Percentiles rank a stretch among this genome's conserved stretches.
phyloP scores from a whole-genome alignment of 2,797 vertebrate genomes.

The Acrossocheilus fasciatus region DNA sequence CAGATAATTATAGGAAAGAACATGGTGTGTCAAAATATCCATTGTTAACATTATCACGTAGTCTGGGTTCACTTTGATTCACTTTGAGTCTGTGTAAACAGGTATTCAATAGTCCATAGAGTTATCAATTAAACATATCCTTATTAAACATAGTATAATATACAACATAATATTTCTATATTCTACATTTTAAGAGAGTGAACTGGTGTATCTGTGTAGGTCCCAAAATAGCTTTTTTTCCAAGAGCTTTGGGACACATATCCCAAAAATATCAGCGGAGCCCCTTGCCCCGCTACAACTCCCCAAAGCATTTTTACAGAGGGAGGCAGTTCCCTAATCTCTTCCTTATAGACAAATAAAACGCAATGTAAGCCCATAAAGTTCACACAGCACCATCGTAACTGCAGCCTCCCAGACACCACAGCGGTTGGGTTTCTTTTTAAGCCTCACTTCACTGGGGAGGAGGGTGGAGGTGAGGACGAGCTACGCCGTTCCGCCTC shows the following conservation, averaged over 20 bases:
- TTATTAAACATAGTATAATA: background rate
- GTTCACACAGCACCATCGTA: conserved; percentile 42
- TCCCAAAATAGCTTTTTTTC: background rate
- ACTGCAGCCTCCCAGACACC: conserved; percentile 43
- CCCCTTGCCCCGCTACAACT: conserved; percentile 25
- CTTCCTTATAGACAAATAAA: conserved; percentile 57
- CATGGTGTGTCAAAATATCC: background rate
- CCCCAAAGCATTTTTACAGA: conserved; percentile 46
- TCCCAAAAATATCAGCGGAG: conserved; percentile 13
- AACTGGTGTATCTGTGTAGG: background rate
- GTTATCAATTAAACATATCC: background rate
- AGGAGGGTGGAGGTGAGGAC: conserved; percentile 41
- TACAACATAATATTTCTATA: background rate
- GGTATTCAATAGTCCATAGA: background rate
- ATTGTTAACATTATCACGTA: background rate
- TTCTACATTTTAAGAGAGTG: conserved; percentile 22
- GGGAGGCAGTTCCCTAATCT: conserved; percentile 41
- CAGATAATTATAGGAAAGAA: background rate
- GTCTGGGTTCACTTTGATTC: background rate
- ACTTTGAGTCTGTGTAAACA: background rate
- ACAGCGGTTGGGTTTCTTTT: conserved; percentile 37
- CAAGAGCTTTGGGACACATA: conserved; percentile 20
- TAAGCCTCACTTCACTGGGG: background rate
- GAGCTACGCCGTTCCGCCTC: conserved; percentile 41
- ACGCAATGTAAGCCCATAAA: conserved; percentile 56